phyloP scores from a whole-genome alignment of 2,797 vertebrate genomes.

The Xiphorhynchus erythropygius region DNA sequence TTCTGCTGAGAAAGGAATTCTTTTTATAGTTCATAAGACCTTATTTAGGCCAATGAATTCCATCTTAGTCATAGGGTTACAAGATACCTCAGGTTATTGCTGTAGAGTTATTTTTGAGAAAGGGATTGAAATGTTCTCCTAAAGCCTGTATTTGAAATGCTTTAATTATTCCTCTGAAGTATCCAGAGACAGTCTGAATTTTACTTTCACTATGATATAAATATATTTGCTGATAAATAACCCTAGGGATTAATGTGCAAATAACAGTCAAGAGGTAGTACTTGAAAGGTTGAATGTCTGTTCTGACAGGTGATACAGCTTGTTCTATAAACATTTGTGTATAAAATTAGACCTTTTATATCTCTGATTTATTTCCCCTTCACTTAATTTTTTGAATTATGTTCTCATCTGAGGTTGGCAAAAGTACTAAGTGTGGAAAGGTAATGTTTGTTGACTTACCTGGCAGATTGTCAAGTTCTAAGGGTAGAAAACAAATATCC shows the following conservation, averaged over 20 bases:
- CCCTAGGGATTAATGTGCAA: background rate
- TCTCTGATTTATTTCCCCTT: background rate
- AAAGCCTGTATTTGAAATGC: background rate
- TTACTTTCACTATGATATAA: background rate
- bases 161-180: background rate
- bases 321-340: background rate
- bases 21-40: background rate
- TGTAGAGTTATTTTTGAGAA: background rate
- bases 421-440: background rate
- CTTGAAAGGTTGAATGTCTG: background rate
- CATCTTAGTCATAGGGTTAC: background rate
- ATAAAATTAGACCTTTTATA: background rate
- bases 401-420: background rate
- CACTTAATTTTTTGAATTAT: background rate
- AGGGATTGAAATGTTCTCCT: background rate
- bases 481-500: background rate
- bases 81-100: background rate
- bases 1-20: background rate
- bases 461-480: background rate
- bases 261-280: background rate
- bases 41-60: background rate
- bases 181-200: background rate
- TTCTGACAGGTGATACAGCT: background rate
- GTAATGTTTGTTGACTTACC: background rate
- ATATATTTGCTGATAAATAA: background rate